A percentile compares a stretch with the other conserved stretches of the same genome.
These are phyloP conservation scores for Numenius phaeopus DNA, from an alignment of 2,797 vertebrate species.

Conservation along the genomic window DNA sequence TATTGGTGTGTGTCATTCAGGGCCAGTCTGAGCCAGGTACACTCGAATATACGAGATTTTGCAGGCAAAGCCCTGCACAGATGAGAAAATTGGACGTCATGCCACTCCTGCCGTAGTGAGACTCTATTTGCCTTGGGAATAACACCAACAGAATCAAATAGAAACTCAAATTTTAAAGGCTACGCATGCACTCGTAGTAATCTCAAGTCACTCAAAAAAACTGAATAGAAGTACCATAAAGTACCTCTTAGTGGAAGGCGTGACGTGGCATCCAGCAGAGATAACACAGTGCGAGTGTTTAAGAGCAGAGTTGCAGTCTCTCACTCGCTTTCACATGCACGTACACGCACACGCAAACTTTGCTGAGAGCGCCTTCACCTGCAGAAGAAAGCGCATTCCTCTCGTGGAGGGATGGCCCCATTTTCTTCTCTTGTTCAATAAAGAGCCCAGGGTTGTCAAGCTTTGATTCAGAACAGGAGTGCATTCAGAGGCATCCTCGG, in stretches of 20 bases:
- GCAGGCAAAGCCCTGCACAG: not conserved
- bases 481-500: slow-evolving; percentile 88
- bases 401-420: slow-evolving; percentile 41
- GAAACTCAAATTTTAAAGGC: not conserved
- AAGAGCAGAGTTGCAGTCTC: not conserved
- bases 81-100: not conserved
- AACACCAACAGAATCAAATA: not conserved
- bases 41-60: not conserved
- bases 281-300: slow-evolving; percentile 12
- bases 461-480: slow-evolving; percentile 89
- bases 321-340: not conserved
- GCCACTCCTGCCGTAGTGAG: not conserved
- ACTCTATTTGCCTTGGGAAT: not conserved
- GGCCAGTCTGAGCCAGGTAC: not conserved
- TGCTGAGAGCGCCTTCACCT: slow-evolving; percentile 75
- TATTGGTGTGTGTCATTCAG: not conserved
- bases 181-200: not conserved
- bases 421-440: slow-evolving; percentile 72
- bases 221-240: not conserved
- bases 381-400: slow-evolving; percentile 75
- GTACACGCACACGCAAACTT: not conserved
- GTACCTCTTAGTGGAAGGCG: not conserved
- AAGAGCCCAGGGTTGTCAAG: slow-evolving; percentile 81
- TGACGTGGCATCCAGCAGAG: not conserved
- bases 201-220: not conserved